Conservation (phyloP, 1,140 invertebrate species). For the Apis florea region DNA sequence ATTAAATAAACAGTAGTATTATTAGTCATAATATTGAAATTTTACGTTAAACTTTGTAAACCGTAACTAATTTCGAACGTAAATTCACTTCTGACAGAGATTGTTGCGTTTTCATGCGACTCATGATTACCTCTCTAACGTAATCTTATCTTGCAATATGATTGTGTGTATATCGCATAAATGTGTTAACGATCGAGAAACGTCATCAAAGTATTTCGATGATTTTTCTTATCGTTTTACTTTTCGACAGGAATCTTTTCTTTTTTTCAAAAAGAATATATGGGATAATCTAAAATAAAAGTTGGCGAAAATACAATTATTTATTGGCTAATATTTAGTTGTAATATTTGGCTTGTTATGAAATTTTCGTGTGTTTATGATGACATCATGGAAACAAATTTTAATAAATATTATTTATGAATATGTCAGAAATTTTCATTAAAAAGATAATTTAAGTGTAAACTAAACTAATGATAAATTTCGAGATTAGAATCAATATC, state of each 20-base stretch:
- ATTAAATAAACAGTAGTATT: neutral
- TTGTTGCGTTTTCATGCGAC: neutral
- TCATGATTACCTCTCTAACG: slow-evolving; percentile 26
- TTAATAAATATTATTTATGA: neutral
- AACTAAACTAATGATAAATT: slow-evolving; percentile 36
- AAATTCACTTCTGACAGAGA: slow-evolving; percentile 34
- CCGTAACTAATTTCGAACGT: neutral
- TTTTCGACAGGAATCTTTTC: neutral
- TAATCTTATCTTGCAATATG: slow-evolving; percentile 56
- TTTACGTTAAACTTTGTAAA: neutral
- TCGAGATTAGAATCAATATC: neutral
- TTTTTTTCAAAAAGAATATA: neutral
- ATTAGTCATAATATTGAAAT: slow-evolving; percentile 12
- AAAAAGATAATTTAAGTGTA: slow-evolving; percentile 29
- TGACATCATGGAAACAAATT: neutral
- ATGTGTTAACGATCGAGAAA: slow-evolving; percentile 26
- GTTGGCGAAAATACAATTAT: neutral
- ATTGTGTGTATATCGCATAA: slow-evolving; percentile 10
- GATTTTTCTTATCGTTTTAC: neutral
- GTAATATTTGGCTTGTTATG: neutral
- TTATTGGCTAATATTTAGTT: too few species aligned
- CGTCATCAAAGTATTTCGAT: slow-evolving; percentile 27
- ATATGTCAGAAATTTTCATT: neutral
- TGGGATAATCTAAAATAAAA: neutral
- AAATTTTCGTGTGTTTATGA: neutral